Percentiles rank a stretch among this genome's conserved stretches.
Evolutionary conservation across 2,888 invertebrate species (phyloP).

Genomic region (Thymelicus lineola): DNA sequence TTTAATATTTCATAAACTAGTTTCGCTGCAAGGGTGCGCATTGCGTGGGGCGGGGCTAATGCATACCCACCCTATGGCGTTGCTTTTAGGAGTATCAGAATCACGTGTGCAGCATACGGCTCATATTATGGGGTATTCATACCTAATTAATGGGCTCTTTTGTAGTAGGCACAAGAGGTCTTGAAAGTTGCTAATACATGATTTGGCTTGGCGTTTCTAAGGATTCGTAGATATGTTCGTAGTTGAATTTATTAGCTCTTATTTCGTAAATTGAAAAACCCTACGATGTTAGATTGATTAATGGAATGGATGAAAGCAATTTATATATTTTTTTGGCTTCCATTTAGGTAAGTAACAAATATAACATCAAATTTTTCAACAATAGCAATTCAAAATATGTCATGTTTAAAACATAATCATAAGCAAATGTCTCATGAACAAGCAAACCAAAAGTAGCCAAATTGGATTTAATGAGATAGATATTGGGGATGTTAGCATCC

Average conservation of each 20-base stretch:
- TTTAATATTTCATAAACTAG: constrained; percentile 77
- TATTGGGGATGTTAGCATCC: constrained; percentile 78
- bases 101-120: constrained; percentile 77
- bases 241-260: not conserved
- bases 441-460: constrained; percentile 66
- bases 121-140: constrained; percentile 80
- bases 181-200: constrained; percentile 58
- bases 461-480: constrained; percentile 83
- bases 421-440: not conserved
- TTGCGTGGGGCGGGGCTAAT: constrained; percentile 67
- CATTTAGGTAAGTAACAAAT: not conserved
- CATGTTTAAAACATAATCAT: not conserved
- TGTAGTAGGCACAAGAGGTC: constrained; percentile 49
- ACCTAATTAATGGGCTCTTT: constrained; percentile 76
- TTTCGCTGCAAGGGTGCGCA: constrained; percentile 56
- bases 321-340: not conserved
- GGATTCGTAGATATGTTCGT: not conserved
- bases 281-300: not conserved
- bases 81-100: constrained; percentile 60
- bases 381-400: too few relatives aligned
- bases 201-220: not conserved
- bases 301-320: not conserved
- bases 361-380: too few relatives aligned
- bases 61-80: constrained; percentile 60
- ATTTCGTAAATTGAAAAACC: not conserved